phyloP scores from a whole-genome alignment of 2,888 invertebrate genomes.

The Ecliptopera silaceata region DNA sequence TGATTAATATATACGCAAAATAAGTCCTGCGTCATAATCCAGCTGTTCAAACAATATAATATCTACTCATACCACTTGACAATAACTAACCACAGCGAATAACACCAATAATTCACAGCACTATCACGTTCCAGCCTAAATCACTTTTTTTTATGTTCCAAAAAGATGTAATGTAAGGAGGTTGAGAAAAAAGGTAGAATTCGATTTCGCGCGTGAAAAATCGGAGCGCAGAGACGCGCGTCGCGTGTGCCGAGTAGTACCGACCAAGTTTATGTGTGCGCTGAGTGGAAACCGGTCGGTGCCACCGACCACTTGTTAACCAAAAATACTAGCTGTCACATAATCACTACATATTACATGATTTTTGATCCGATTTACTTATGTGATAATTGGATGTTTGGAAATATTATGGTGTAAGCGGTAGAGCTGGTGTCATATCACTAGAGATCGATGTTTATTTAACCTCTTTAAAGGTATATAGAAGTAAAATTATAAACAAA shows the following conservation, averaged over 20 bases:
- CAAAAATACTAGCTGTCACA: conserved; percentile 31
- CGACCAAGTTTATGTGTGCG: conserved; percentile 65
- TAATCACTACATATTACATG: conserved; percentile 32
- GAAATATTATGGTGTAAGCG: conserved; percentile 22
- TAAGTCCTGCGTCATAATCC: conserved; percentile 41
- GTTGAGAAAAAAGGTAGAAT: conserved; percentile 31
- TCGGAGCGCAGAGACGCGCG: conserved; percentile 69
- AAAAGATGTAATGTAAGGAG: conserved; percentile 25
- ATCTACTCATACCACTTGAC: conserved; percentile 58
- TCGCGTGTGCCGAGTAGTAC: conserved; percentile 69
- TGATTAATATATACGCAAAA: neutral
- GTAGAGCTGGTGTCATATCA: neutral
- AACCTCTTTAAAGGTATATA: too few species aligned
- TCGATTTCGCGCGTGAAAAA: conserved; percentile 32
- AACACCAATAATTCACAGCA: conserved; percentile 44
- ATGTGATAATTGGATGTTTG: conserved; percentile 18
- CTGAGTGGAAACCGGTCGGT: conserved; percentile 56
- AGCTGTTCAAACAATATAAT: conserved; percentile 63
- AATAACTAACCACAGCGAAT: conserved; percentile 29
- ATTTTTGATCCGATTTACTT: conserved; percentile 36
- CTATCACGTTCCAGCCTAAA: conserved; percentile 41
- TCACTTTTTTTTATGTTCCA: conserved; percentile 33
- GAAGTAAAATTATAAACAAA: too few species aligned
- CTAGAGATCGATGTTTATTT: neutral
- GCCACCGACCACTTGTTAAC: conserved; percentile 44